A percentile compares a stretch with the other conserved stretches of the same genome.
phyloP scores from a whole-genome alignment of 2,113 vertebrate species.

The Macrotus californicus region DNA sequence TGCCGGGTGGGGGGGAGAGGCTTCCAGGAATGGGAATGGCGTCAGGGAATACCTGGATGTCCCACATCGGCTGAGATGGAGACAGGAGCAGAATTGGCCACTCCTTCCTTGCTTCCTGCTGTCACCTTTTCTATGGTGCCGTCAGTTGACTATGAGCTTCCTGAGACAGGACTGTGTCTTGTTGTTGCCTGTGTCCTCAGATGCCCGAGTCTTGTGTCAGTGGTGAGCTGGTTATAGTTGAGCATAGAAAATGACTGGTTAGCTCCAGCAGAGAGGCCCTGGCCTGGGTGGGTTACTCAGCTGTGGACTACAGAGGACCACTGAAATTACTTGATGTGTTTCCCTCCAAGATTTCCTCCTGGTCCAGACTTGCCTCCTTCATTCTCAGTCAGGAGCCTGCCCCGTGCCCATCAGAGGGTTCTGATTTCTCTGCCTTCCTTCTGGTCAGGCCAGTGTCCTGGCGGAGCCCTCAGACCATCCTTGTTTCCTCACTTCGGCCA shows the following conservation, averaged over 20 bases:
- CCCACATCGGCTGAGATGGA: background rate
- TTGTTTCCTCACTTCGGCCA: background rate
- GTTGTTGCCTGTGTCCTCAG: background rate
- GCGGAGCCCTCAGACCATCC: background rate
- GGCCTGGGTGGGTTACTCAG: background rate
- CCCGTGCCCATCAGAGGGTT: background rate
- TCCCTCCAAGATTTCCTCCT: background rate
- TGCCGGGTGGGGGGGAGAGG: background rate
- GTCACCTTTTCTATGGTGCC: background rate
- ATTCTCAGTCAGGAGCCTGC: background rate
- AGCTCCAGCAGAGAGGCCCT: background rate
- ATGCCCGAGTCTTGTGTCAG: background rate
- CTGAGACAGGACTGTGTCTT: background rate
- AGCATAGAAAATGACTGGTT: background rate
- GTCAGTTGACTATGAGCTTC: background rate
- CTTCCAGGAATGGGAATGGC: background rate
- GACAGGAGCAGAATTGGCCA: background rate
- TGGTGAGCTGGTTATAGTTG: background rate
- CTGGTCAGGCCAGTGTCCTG: accelerated
- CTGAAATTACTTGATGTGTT: background rate
- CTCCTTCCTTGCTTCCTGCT: background rate
- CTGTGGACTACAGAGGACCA: background rate
- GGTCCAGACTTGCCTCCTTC: background rate
- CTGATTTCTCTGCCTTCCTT: background rate
- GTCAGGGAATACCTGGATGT: background rate